Evolutionary conservation across 2,113 vertebrate genomes (phyloP), one percentile per base, ranked within the genome.

Genomic region (Perognathus longimembris): DNA sequence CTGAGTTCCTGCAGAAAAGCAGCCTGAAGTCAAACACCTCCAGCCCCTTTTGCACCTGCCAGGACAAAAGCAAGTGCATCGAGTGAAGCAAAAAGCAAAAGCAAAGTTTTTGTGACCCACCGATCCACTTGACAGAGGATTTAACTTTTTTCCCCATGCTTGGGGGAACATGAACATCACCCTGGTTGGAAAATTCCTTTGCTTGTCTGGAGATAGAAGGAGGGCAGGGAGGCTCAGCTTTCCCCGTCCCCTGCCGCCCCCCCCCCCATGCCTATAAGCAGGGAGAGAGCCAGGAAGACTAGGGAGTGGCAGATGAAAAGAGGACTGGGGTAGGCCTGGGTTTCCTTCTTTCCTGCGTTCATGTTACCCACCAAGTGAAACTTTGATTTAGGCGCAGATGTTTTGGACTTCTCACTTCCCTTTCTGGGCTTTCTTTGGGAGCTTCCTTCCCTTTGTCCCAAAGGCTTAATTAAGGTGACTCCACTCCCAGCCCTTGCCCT

Each of bases 121-220:
- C 82, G 36, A 95, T 28, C 61, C 63, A 21, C 66, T 95, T 94
- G 81, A 83, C 78, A 88, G 45, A 85, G 82, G 71, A 1, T 28
- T 30, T 92, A 18, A 63, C 73, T 75, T 82, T 12, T 4, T 28
- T 82, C 34, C 11, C 32, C 88, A 28, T 82, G 54, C 82, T 92
- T 89, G 85, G 80, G 61, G 36, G 87, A 92, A n/a, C n/a, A 66
- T 59, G 15, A 38, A 67, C 75, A 90, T 91, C 36, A 83, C 26
- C 12, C 70, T 66, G 70, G 30, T 8, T 59, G 92, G 75, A 82
- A 77, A 94, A 30, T 77, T 36, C 74, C 93, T 95, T 95, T 59
- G 7, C 86, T 96, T 93, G 91, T 89, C 89, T 87, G 21, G 74
- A 7, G 32, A 17, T 4, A 21, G 32, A 20, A 22, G 5, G 66